Percentiles rank a stretch among this genome's conserved stretches.
These are phyloP conservation scores for Hypomesus transpacificus DNA, from an alignment of 2,113 vertebrate species.

Conservation along the genomic window DNA sequence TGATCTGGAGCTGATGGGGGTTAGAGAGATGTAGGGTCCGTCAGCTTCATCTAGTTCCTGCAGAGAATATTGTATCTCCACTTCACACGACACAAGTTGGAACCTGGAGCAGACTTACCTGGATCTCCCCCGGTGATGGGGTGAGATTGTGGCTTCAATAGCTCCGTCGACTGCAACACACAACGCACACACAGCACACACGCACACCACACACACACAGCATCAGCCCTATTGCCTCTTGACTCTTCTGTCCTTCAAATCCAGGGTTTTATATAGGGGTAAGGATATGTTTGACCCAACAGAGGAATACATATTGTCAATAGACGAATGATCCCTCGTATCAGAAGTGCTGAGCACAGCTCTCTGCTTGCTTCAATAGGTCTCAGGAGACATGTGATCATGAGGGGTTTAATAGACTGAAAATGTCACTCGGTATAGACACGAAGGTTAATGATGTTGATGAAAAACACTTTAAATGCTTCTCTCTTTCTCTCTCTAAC, in stretches of 20 bases:
- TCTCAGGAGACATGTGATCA: constrained; percentile 22
- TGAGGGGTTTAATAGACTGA: constrained; percentile 10
- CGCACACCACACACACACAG: neutral
- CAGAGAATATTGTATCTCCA: neutral
- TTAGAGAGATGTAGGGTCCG: neutral
- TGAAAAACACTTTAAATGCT: neutral
- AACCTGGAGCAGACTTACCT: constrained; percentile 71
- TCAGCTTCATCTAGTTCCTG: neutral
- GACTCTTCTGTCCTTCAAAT: too few relatives aligned
- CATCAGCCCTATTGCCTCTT: too few relatives aligned
- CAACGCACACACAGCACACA: neutral
- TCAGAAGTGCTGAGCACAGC: constrained; percentile 8
- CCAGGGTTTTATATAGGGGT: too few relatives aligned
- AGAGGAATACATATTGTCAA: constrained; percentile 15
- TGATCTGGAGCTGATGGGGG: constrained; percentile 89
- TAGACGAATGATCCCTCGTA: constrained; percentile 15
- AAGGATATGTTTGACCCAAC: too few relatives aligned
- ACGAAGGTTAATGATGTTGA: constrained; percentile 26
- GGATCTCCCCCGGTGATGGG: constrained; percentile 94
- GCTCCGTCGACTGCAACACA: constrained; percentile 77
- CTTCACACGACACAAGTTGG: neutral
- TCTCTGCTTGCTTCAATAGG: constrained; percentile 19
- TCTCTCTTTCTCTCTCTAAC: constrained; percentile 3
- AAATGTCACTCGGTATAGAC: constrained; percentile 27
- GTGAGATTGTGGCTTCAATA: constrained; percentile 76